A percentile compares a stretch with the other conserved stretches of the same genome.
phyloP scores from a whole-genome alignment of 2,113 vertebrate species.

The Gadus chalcogrammus region DNA sequence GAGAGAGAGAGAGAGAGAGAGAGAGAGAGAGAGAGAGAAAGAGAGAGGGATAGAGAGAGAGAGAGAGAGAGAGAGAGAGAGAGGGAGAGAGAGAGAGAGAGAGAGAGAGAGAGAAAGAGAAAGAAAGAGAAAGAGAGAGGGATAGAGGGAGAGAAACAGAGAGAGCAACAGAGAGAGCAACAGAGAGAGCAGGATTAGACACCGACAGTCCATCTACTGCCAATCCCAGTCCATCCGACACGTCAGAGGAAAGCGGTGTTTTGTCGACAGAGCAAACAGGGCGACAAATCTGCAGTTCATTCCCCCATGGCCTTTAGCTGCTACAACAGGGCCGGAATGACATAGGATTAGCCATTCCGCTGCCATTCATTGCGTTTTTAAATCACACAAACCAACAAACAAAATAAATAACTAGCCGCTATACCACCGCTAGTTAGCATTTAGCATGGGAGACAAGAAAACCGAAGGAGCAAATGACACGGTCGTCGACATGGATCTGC shows the following conservation, averaged over 20 bases:
- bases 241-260: conserved; percentile 30
- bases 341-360: neutral
- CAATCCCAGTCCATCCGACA: conserved; percentile 44
- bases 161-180: neutral
- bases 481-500: conserved; percentile 55
- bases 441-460: conserved; percentile 41
- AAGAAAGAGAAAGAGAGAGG: neutral
- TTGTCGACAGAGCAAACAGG: conserved; percentile 57
- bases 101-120: neutral
- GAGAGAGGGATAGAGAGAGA: no score
- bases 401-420: no score
- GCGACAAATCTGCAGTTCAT: conserved; percentile 37
- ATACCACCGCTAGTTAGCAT: neutral
- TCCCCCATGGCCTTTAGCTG: conserved; percentile 35
- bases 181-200: conserved; percentile 43
- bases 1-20: neutral
- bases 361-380: neutral
- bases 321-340: neutral
- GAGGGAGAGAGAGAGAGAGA: neutral
- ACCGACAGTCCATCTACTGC: conserved; percentile 41
- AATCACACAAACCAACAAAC: conserved; percentile 18
- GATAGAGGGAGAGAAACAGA: neutral
- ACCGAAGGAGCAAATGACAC: conserved; percentile 35
- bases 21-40: conserved; percentile 7
- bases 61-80: neutral